These are phyloP conservation scores for Amphipoea lucens DNA, from an alignment of 2,888 invertebrate species.

Conservation along the genomic window DNA sequence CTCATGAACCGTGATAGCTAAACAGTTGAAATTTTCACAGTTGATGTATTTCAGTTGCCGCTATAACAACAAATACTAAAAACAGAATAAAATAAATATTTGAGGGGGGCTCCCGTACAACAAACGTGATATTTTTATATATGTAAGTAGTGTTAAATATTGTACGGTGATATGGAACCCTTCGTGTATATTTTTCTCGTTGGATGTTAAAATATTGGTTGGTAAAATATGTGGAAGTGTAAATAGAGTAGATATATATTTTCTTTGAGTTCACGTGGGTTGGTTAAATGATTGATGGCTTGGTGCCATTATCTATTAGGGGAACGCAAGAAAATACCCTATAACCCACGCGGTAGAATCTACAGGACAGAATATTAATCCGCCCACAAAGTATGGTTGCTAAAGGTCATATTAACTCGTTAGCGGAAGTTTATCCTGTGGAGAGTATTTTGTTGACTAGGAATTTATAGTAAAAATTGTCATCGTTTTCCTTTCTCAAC, in stretches of 20 bases:
- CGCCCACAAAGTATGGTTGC: neutral
- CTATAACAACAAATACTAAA: too few relatives aligned
- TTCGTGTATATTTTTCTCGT: neutral
- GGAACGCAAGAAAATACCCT: slow-evolving; percentile 15
- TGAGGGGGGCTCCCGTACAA: too few relatives aligned
- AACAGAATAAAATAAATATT: too few relatives aligned
- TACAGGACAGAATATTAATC: neutral
- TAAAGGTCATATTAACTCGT: neutral
- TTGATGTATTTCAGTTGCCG: too few relatives aligned
- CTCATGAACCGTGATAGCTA: too few relatives aligned
- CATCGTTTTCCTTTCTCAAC: neutral
- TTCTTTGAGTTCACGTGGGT: slow-evolving; percentile 9
- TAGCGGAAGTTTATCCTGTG: neutral
- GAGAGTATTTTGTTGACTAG: too few relatives aligned
- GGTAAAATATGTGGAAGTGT: neutral
- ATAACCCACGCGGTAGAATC: neutral
- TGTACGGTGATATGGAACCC: too few relatives aligned
- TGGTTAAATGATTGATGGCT: slow-evolving; percentile 28
- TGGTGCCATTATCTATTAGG: slow-evolving; percentile 20
- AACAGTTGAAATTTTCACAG: too few relatives aligned
- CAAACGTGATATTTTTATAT: too few relatives aligned
- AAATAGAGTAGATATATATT: neutral
- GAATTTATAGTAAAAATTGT: neutral
- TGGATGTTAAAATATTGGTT: neutral
- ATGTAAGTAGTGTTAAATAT: too few relatives aligned